Base-by-base conservation (phyloP, 2,113 vertebrate genomes). In the Elachura formosa region DNA sequence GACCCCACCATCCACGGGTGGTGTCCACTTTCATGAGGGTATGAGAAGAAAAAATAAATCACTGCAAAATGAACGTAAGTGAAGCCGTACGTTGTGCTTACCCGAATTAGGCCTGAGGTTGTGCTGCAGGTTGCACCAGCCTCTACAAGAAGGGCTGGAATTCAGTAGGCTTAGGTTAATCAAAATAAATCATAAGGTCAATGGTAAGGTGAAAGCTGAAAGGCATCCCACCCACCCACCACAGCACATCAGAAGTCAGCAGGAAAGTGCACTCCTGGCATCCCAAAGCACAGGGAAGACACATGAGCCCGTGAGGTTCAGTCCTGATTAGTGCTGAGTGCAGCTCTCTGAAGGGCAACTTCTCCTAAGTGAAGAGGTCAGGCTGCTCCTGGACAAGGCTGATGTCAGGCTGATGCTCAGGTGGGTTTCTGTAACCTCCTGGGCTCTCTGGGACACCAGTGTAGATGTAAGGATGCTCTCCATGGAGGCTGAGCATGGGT, bases 31-130 rank as follows among this genome's bases (percentile, higher is more conserved):
- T 97, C 96, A 96, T 76, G 38, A 95, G 96, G 81, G 83, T 69
- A 96, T 80, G 87, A 95, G 94, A 97, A 98, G 96, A 88, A 98
- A 98, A 98, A 98, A 98, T 97, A 98, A 98, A 98, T 97, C 96
- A 87, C 86, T 24, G 49, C 56, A 69, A 96, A 96, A 94, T 9
- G 82, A 94, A 86, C 41, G 86, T 72, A 90, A 95, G 89, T 11
- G 25, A 94, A 87, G 93, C 85, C 84, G 96, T 83, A 45, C 31
- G 33, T 83, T 76, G 62, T 76, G 88, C 97, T 92, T 92, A 90
- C 96, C 91, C 90, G 77, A 97, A 97, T 97, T 96, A 96, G 92
- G 95, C 84, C 90, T 96, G 97, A 95, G 94, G 89, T 95, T 98
- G 85, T 97, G 94, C 59, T 74, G 52, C 89, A 97, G 97, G 97